Evolutionary conservation across 2,888 invertebrate species (phyloP), one percentile per base, ranked within the genome.

Genomic region (Atherix ibis): DNA sequence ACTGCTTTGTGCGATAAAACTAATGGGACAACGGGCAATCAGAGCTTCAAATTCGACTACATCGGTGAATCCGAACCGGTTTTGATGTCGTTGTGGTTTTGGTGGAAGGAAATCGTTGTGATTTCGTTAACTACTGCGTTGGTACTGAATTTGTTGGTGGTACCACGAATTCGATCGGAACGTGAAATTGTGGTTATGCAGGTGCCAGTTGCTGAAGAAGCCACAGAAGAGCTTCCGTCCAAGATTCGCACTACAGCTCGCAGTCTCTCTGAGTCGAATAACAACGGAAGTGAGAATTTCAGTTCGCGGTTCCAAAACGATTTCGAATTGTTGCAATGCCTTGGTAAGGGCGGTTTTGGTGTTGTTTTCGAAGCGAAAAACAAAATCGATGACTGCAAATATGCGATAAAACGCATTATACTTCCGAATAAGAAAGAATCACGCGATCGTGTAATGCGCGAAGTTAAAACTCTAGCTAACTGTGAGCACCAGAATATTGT

Each of bases 401-500:
- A 97, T 61, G 97, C 97, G 5, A 79, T 98, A 1, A 98, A 98
- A 63, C 69, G 95, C 49, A 94, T 95, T 35, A 75, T 80, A 1
- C 60, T 97, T 36, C 85, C 91, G 2, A 78, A 73, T 54, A 87
- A 87, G 48, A 72, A 76, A 45, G 73, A 76, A 36, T 81, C 85
- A 3, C 72, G 83, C 34, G 83, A 89, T 40, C 75, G 85, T 12
- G 94, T 97, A 1, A 70, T 92, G 65, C 73, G 97, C 26, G 97
- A 98, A 62, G 95, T 95, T 1, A 81, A 85, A 42, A 92, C 92
- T 0, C 63, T 97, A 26, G 97, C 97, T 1, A 87, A 85, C 58
- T 65, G 97, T 36, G 94, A 97, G 43, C 95, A 98, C 64, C 76
- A 76, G 28, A 82, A 94, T 55, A 97, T 98, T 46, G 95, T 97